Evolutionary conservation across 2,888 invertebrate species (phyloP).

Genomic region (Eupsilia transversa): DNA sequence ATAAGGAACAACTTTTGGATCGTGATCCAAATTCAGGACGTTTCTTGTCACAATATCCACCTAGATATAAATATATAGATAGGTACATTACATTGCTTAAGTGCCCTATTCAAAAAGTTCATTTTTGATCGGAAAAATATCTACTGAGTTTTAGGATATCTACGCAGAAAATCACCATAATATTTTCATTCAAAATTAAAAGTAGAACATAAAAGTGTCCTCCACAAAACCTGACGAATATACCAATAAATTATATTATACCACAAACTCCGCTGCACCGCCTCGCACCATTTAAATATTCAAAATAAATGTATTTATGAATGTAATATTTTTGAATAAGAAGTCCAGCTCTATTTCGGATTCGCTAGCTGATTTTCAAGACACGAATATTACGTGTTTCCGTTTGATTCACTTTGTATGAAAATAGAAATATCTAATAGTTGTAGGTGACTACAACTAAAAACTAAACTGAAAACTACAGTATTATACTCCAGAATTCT

Average conservation of each 20-base stretch:
- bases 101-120: background rate
- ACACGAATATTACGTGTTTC: constrained; percentile 24
- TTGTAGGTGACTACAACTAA: background rate
- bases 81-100: background rate
- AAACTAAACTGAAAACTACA: background rate
- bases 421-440: constrained; percentile 19
- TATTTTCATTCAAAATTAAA: constrained; percentile 15
- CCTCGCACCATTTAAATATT: constrained; percentile 34
- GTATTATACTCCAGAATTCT: too few relatives aligned
- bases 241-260: constrained; percentile 36
- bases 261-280: constrained; percentile 27
- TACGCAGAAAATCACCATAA: constrained; percentile 17
- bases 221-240: constrained; percentile 31
- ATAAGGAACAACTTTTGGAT: too few relatives aligned
- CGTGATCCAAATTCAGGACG: background rate
- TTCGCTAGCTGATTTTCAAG: constrained; percentile 18
- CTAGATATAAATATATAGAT: background rate
- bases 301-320: constrained; percentile 46
- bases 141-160: too few relatives aligned
- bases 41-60: background rate
- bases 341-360: constrained; percentile 40
- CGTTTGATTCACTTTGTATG: constrained; percentile 18
- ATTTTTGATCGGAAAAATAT: background rate
- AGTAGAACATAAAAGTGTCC: constrained; percentile 35
- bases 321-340: constrained; percentile 36